These are phyloP conservation scores for Nephrotoma appendiculata DNA, from an alignment of 2,888 invertebrate species.

Conservation along the genomic window DNA sequence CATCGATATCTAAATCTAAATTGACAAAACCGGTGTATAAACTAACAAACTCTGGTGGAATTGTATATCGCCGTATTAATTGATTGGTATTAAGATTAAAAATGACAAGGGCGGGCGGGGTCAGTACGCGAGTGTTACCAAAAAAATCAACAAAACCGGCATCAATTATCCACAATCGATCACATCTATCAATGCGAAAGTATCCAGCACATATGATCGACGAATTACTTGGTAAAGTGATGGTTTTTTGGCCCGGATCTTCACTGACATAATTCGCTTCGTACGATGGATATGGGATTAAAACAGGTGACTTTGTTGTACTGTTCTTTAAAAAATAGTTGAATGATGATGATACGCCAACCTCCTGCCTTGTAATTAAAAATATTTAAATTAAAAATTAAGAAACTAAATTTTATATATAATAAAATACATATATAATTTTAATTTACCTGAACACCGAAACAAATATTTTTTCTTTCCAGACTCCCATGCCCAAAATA, in stretches of 20 bases:
- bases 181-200: slow-evolving; percentile 56
- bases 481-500: no score
- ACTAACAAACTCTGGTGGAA: slow-evolving; percentile 36
- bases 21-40: neutral
- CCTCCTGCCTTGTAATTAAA: slow-evolving; percentile 38
- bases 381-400: no score
- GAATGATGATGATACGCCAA: slow-evolving; percentile 54
- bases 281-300: slow-evolving; percentile 65
- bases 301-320: slow-evolving; percentile 44
- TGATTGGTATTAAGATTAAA: slow-evolving; percentile 64
- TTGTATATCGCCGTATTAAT: slow-evolving; percentile 49
- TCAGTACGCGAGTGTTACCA: slow-evolving; percentile 45
- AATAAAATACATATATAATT: no score
- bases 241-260: neutral
- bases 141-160: slow-evolving; percentile 62
- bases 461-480: no score
- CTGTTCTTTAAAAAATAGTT: slow-evolving; percentile 47
- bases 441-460: no score
- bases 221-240: slow-evolving; percentile 38
- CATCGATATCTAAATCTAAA: neutral
- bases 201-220: slow-evolving; percentile 60
- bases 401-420: no score
- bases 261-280: slow-evolving; percentile 42
- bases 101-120: slow-evolving; percentile 49
- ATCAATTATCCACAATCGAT: slow-evolving; percentile 71